Evolutionary conservation across 2,888 invertebrate species (phyloP).

Genomic region (Acanthosepion lycidas): DNA sequence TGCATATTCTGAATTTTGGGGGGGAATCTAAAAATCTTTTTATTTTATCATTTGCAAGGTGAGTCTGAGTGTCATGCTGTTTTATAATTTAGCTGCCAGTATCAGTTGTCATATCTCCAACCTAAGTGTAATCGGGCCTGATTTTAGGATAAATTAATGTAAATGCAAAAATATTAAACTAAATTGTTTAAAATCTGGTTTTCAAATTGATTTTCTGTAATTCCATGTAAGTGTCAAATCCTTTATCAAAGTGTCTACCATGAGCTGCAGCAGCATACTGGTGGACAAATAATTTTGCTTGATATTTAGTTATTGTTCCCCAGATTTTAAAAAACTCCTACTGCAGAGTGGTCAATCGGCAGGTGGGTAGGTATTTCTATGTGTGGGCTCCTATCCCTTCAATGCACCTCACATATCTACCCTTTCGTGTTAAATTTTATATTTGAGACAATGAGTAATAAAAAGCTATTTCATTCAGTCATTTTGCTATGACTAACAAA

Average conservation of each 20-base stretch:
- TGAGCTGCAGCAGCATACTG: neutral
- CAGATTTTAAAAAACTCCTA: neutral
- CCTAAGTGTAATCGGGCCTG: neutral
- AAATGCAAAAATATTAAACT: neutral
- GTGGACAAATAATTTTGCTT: neutral
- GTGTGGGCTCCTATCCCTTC: neutral
- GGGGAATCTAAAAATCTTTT: neutral
- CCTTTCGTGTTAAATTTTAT: neutral
- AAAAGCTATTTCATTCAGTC: neutral
- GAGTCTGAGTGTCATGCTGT: neutral
- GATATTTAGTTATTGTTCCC: neutral
- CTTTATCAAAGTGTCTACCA: too few relatives aligned
- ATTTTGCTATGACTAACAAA: neutral
- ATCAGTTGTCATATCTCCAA: neutral
- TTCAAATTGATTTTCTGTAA: neutral
- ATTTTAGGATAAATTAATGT: neutral
- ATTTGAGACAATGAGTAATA: neutral
- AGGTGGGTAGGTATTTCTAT: constrained; percentile 33
- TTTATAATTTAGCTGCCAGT: neutral
- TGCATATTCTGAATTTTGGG: neutral
- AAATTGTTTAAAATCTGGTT: neutral
- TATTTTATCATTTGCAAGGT: neutral
- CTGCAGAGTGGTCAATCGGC: neutral
- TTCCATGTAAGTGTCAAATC: neutral
- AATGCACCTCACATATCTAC: neutral